phyloP scores from a whole-genome alignment of 2,888 invertebrate genomes.

The Linnaemya vulpina region DNA sequence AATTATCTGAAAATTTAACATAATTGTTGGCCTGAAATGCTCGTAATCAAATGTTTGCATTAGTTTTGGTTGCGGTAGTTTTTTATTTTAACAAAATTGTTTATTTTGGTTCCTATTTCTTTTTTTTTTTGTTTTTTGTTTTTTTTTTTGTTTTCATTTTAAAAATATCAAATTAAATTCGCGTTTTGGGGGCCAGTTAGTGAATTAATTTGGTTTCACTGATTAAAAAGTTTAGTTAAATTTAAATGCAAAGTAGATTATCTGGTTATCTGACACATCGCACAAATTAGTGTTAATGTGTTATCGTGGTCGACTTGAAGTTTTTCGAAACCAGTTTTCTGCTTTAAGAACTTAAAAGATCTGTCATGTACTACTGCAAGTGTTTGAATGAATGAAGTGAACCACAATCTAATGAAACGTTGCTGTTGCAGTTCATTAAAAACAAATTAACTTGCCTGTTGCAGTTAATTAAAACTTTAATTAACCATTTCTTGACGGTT shows the following conservation, averaged over 20 bases:
- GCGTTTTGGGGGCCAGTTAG: not conserved
- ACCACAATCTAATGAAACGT: not conserved
- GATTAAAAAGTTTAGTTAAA: conserved; percentile 30
- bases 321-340: conserved; percentile 25
- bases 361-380: not conserved
- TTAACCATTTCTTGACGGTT: not conserved
- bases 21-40: conserved; percentile 55
- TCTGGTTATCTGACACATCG: conserved; percentile 61
- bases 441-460: not conserved
- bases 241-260: conserved; percentile 40
- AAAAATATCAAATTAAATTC: not conserved
- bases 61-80: conserved; percentile 39
- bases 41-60: conserved; percentile 56
- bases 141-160: conserved; percentile 20
- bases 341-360: conserved; percentile 14
- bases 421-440: not conserved
- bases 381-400: not conserved
- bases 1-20: conserved; percentile 65
- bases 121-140: conserved; percentile 37
- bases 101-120: conserved; percentile 24
- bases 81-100: too few species aligned
- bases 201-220: conserved; percentile 2
- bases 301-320: conserved; percentile 44
- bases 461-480: conserved; percentile 12
- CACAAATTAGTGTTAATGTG: conserved; percentile 70